A percentile compares a stretch with the other conserved stretches of the same genome.
These are phyloP conservation scores for Drosophila maculinotata DNA, from an alignment of 2,888 invertebrate species.

Conservation along the genomic window DNA sequence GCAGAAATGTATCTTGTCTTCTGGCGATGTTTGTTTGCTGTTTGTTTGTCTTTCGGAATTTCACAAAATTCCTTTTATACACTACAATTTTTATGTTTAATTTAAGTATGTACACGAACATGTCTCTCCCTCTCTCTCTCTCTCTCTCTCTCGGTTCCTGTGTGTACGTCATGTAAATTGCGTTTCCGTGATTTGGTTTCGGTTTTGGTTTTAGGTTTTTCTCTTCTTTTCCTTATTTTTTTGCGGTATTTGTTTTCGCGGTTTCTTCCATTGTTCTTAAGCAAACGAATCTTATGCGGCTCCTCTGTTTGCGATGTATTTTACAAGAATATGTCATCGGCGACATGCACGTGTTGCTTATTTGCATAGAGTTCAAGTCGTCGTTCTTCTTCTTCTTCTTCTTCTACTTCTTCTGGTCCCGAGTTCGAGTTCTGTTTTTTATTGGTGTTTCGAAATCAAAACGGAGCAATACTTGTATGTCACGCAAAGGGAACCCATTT, in stretches of 20 bases:
- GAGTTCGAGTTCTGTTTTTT: neutral
- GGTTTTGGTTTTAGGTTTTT: slow-evolving; percentile 22
- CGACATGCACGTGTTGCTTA: slow-evolving; percentile 43
- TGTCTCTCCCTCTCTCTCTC: slow-evolving; percentile 29
- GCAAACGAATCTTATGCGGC: slow-evolving; percentile 51
- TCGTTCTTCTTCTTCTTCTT: too few species aligned
- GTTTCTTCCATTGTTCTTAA: slow-evolving; percentile 65
- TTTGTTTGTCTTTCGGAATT: slow-evolving; percentile 75
- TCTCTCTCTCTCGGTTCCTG: slow-evolving; percentile 18
- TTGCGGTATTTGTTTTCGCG: slow-evolving; percentile 75
- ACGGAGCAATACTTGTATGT: neutral
- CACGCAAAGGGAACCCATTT: neutral
- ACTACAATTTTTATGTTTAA: slow-evolving; percentile 68
- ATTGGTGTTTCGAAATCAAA: slow-evolving; percentile 3
- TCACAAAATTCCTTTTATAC: slow-evolving; percentile 73
- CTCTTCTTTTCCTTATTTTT: slow-evolving; percentile 30
- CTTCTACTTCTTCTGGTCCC: neutral
- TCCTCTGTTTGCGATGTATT: slow-evolving; percentile 62
- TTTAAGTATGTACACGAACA: slow-evolving; percentile 59
- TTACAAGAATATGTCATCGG: slow-evolving; percentile 59
- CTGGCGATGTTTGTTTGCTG: slow-evolving; percentile 49
- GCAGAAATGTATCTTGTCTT: slow-evolving; percentile 47
- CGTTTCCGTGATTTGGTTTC: slow-evolving; percentile 56
- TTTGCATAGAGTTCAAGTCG: slow-evolving; percentile 39
- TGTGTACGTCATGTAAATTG: slow-evolving; percentile 44